Base-by-base conservation (phyloP, 2,797 vertebrate genomes). In the Rhynchonycteris naso region DNA sequence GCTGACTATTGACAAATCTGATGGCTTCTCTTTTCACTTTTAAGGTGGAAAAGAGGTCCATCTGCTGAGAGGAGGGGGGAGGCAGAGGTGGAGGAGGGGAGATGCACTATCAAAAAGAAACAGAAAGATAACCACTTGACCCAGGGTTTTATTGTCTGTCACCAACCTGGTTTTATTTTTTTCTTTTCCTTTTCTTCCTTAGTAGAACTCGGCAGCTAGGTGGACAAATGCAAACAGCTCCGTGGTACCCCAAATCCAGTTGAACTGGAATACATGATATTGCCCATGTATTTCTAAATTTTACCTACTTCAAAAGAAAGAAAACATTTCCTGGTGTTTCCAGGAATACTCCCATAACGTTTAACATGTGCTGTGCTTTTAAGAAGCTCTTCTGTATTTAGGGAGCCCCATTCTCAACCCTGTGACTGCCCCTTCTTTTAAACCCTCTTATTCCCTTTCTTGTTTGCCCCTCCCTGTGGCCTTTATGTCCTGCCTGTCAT, bases 21-120 rank as follows among this genome's bases (percentile, higher is more conserved):
- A 80, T 28, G 30, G 35, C 69, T 61, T 72, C 66, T 84, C 18
- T 90, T 90, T 80, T 69, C 90, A 58, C 83, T 84, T 76, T 85
- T 56, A 88, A 88, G 63, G 74, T 72, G 13, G 72, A 76, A 65
- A 91, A 94, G 38, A 38, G 50, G 50, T 50, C 69, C 69, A 19
- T 65, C 69, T 21, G 79, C 75, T 33, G 28, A 69, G 21, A 18
- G 68, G 11, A 33, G 28, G 3, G 56, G 24, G 69, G 47, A 52
- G 38, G 35, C 68, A 33, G 68, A 78, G n/a, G 0, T 61, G 74
- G 74, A 86, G 26, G n/a, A 91, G 33, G 56, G 69, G 30, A 61
- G 18, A 66, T 13, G 28, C 14, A 16, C 33, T 75, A 19, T 47
- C 38, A 26, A 68, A 54, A 93, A 59, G 52, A 84, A 61, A 83